A percentile compares a stretch with the other conserved stretches of the same genome.
Evolutionary conservation across 2,888 invertebrate genomes (phyloP).

Genomic region (Cephus sareptanus): DNA sequence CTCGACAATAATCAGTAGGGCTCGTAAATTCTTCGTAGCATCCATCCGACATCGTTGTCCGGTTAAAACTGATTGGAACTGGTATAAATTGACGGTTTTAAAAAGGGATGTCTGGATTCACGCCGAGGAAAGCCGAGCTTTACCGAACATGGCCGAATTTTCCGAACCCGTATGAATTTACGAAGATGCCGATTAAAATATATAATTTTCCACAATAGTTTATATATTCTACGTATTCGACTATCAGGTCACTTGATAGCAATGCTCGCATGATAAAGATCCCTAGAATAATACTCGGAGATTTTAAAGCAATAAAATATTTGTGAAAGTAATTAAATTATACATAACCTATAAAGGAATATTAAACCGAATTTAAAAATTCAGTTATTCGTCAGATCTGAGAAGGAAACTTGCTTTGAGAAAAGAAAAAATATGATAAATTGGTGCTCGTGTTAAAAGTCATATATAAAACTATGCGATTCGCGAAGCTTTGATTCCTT

Average conservation of each 20-base stretch:
- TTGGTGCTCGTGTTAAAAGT: background rate
- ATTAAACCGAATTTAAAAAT: background rate
- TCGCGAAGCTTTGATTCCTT: background rate
- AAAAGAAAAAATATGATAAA: background rate
- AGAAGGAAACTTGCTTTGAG: background rate
- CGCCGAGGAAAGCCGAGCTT: background rate
- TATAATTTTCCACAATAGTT: background rate
- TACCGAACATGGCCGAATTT: background rate
- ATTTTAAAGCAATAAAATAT: background rate
- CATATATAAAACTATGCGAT: background rate
- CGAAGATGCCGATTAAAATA: background rate
- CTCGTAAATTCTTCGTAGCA: background rate
- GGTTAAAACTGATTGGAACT: background rate
- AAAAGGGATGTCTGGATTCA: background rate
- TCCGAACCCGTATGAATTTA: background rate
- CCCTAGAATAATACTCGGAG: background rate
- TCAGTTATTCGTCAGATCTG: background rate
- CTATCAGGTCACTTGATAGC: slow-evolving; percentile 60
- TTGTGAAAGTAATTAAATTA: background rate
- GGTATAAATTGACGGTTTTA: background rate
- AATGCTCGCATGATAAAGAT: slow-evolving; percentile 42
- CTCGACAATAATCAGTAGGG: background rate
- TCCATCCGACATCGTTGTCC: background rate
- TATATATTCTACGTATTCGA: background rate
- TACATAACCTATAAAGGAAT: background rate